Evolutionary conservation across 2,113 vertebrate genomes (phyloP).

Genomic region (Microtus pennsylvanicus): DNA sequence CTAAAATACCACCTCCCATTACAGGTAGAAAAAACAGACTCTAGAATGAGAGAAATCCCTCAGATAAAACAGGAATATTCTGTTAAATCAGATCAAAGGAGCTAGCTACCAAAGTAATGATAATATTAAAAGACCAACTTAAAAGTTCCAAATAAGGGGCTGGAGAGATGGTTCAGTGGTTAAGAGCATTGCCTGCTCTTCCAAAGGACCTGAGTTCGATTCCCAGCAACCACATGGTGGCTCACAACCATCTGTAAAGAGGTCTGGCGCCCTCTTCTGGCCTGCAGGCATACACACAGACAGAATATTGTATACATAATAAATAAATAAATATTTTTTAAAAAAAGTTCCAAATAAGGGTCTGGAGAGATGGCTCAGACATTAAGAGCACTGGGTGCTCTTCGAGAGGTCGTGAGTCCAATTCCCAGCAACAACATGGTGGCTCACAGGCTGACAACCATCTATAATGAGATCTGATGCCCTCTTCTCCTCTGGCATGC

Average conservation of each 20-base stretch:
- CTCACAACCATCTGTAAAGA: neutral
- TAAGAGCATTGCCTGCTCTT: too few relatives aligned
- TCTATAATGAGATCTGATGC: neutral
- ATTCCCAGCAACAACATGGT: neutral
- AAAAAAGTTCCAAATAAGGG: neutral
- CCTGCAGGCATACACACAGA: too few relatives aligned
- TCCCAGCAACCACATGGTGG: neutral
- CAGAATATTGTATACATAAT: too few relatives aligned
- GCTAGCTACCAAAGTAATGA: neutral
- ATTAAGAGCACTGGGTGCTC: too few relatives aligned
- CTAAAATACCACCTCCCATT: neutral
- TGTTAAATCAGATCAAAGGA: neutral
- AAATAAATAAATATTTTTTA: neutral
- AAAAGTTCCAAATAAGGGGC: neutral
- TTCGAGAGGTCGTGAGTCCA: neutral
- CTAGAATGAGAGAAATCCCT: neutral
- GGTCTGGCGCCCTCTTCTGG: neutral
- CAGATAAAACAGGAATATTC: neutral
- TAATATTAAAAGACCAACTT: neutral
- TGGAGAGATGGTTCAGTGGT: neutral
- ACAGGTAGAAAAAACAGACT: neutral
- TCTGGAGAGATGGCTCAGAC: neutral
- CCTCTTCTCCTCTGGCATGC: neutral
- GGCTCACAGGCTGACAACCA: neutral
- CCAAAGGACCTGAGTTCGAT: neutral